Percentiles rank a stretch among this genome's conserved stretches.
phyloP scores from a whole-genome alignment of 2,888 invertebrate genomes.

The Ichneumon xanthorius region DNA sequence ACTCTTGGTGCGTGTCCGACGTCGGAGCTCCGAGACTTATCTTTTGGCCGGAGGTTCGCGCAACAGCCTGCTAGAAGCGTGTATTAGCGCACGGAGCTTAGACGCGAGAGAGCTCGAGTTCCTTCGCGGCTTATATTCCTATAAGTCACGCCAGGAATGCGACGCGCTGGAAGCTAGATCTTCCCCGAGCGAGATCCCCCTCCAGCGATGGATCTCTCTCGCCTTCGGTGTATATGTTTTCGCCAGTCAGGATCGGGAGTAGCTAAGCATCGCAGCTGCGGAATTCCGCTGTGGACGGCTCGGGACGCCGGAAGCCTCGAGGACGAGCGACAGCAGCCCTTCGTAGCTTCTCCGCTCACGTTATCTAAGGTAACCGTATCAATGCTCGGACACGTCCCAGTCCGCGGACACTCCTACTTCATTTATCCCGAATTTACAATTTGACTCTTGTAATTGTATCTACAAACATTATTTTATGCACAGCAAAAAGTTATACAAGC shows the following conservation, averaged over 20 bases:
- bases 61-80: constrained; percentile 18
- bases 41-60: constrained; percentile 32
- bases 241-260: constrained; percentile 16
- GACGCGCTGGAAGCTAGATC: constrained; percentile 50
- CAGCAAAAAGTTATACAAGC: too few relatives aligned
- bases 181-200: constrained; percentile 49
- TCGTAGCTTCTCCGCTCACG: background rate
- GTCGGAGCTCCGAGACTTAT: constrained; percentile 34
- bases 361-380: background rate
- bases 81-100: constrained; percentile 25
- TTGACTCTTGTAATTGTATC: too few relatives aligned
- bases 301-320: constrained; percentile 28
- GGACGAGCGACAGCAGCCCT: constrained; percentile 2
- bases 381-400: too few relatives aligned
- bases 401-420: too few relatives aligned
- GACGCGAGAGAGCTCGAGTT: constrained; percentile 32
- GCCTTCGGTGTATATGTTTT: constrained; percentile 11
- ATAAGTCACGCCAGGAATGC: constrained; percentile 65
- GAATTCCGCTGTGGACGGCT: constrained; percentile 20
- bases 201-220: constrained; percentile 16
- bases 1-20: constrained; percentile 28
- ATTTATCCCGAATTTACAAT: too few relatives aligned
- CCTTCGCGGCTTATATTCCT: constrained; percentile 61
- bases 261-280: constrained; percentile 21
- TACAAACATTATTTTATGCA: too few relatives aligned